These are phyloP conservation scores for Pemphigus obesinymphae DNA, from an alignment of 1,140 invertebrate species.

Conservation along the genomic window DNA sequence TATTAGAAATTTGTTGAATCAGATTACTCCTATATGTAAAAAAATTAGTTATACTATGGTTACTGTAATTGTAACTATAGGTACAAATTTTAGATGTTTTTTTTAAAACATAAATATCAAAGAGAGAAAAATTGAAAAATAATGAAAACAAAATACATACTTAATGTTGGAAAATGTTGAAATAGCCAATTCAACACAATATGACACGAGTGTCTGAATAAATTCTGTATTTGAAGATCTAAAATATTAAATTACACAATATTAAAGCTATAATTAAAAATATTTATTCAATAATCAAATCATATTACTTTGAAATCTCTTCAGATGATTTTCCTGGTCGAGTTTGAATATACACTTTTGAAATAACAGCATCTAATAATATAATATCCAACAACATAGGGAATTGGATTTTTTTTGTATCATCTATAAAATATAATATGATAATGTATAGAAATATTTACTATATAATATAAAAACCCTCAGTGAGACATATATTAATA, in stretches of 20 bases:
- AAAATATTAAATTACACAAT: not conserved
- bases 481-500: too few species aligned
- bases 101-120: too few species aligned
- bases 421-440: too few species aligned
- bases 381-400: constrained; percentile 23
- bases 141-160: not conserved
- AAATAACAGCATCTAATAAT: constrained; percentile 20
- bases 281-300: not conserved
- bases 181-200: constrained; percentile 24
- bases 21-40: not conserved
- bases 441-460: too few species aligned
- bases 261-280: not conserved
- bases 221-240: not conserved
- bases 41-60: not conserved
- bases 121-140: not conserved
- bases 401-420: not conserved
- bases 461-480: too few species aligned
- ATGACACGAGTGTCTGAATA: constrained; percentile 1
- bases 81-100: too few species aligned
- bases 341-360: not conserved
- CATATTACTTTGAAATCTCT: not conserved
- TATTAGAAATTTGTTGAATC: constrained; percentile 1
- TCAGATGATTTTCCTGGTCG: not conserved
- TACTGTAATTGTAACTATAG: too few species aligned
- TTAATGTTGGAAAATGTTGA: constrained; percentile 10